Base-by-base conservation (phyloP, 2,113 vertebrate genomes). In the Tichodroma muraria region DNA sequence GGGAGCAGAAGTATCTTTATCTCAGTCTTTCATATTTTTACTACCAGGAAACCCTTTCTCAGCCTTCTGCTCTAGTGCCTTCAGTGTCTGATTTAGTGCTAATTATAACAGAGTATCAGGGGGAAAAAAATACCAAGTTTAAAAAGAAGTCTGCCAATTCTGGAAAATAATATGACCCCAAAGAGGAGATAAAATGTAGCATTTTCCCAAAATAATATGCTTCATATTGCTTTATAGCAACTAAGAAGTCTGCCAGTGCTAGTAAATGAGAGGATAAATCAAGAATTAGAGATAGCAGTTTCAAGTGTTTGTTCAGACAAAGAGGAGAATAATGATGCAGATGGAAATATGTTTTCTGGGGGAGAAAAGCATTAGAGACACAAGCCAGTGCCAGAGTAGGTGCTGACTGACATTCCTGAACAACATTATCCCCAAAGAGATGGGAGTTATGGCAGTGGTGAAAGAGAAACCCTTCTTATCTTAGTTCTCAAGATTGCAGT, bases 1-100 rank as follows among this genome's bases (percentile, higher is more conserved):
- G 85, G 76, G 90, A 96, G 64, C 16, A 19, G 93, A 94, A 89
- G 50, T 95, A 87, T 96, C 91, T 97, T 87, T 92, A 88, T 93
- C 63, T 88, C 78, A 92, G 93, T 69, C 71, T 91, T 84, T 91
- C 50, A 56, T 95, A 90, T 94, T 96, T 96, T 95, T 92, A 86
- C 94, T 95, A 78, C 89, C 76, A 85, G 88, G 92, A 95, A 96
- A 83, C 79, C 79, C 88, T 83, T 66, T 88, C 79, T 93, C 90
- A 94, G 92, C 92, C 88, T 93, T 96, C 88, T 96, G 90, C 92
- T 91, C 59, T 73, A 80, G 85, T 94, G 88, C 54, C 60, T 93
- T 96, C 76, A 75, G 80, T 91, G 88, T 73, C 85, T 95, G 81
- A 83, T 94, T 95, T 93, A 93, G 71, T 85, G 87, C 94, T 96